Evolutionary conservation across 2,113 vertebrate genomes (phyloP).

Genomic region (Phalacrocorax brasilianus): DNA sequence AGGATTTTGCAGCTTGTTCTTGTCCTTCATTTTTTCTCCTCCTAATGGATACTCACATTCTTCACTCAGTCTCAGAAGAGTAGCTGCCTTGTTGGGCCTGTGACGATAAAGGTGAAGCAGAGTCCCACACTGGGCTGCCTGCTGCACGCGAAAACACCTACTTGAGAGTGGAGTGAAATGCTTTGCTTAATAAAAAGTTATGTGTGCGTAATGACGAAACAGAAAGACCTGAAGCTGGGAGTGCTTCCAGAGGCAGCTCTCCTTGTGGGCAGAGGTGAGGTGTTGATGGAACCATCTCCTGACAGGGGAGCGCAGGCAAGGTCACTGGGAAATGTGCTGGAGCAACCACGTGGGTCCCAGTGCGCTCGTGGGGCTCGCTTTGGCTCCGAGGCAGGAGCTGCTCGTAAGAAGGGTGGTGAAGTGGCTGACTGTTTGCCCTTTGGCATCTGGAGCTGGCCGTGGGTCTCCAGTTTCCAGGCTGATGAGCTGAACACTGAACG

Average conservation of each 20-base stretch:
- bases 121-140: neutral
- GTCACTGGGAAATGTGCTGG: accelerated
- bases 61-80: neutral
- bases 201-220: neutral
- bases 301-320: neutral
- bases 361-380: neutral
- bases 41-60: neutral
- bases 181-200: neutral
- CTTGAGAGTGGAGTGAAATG: neutral
- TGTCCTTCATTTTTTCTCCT: neutral
- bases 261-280: neutral
- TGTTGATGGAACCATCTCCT: neutral
- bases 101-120: neutral
- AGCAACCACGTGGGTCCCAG: accelerated
- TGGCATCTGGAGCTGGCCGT: neutral
- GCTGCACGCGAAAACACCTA: neutral
- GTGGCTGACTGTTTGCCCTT: neutral
- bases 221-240: neutral
- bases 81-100: neutral
- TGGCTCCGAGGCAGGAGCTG: neutral
- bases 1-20: neutral
- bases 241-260: neutral
- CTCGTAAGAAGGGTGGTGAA: neutral
- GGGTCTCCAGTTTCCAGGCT: neutral
- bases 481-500: neutral